Evolutionary conservation across 2,888 invertebrate genomes (phyloP).

Genomic region (Scelioninae gen. 2): DNA sequence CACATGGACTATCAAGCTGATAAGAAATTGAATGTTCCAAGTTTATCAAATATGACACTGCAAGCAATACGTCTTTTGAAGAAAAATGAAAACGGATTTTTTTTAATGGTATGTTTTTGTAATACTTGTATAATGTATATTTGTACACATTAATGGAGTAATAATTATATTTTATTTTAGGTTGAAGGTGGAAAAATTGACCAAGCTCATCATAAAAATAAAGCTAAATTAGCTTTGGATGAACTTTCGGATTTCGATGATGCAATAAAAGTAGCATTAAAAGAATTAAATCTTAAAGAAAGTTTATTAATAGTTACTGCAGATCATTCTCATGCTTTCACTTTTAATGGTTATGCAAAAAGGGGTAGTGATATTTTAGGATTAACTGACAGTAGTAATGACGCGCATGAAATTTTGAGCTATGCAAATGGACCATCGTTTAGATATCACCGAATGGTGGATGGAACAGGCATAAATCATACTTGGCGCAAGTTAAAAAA

Average conservation of each 20-base stretch:
- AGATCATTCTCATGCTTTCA: slow-evolving; percentile 80
- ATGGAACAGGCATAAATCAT: not conserved
- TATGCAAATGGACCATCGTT: slow-evolving; percentile 82
- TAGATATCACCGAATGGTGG: slow-evolving; percentile 60
- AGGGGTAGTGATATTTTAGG: slow-evolving; percentile 79
- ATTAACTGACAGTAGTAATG: slow-evolving; percentile 64
- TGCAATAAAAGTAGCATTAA: slow-evolving; percentile 78
- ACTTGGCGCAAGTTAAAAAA: slow-evolving; percentile 11
- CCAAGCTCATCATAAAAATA: slow-evolving; percentile 81
- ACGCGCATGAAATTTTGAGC: slow-evolving; percentile 69
- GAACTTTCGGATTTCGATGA: slow-evolving; percentile 81
- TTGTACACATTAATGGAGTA: no score
- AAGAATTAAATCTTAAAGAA: slow-evolving; percentile 75
- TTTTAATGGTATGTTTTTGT: slow-evolving; percentile 75
- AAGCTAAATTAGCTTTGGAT: slow-evolving; percentile 78
- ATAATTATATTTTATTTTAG: slow-evolving; percentile 63
- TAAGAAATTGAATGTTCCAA: slow-evolving; percentile 76
- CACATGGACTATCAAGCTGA: slow-evolving; percentile 78
- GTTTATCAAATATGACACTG: slow-evolving; percentile 79
- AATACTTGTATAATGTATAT: no score
- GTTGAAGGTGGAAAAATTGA: slow-evolving; percentile 81
- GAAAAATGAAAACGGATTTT: slow-evolving; percentile 76
- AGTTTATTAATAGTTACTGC: slow-evolving; percentile 83
- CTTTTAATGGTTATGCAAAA: slow-evolving; percentile 79
- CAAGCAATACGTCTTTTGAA: slow-evolving; percentile 77